These are phyloP conservation scores for Mellivora capensis DNA, from an alignment of 2,113 vertebrate species.

Conservation along the genomic window DNA sequence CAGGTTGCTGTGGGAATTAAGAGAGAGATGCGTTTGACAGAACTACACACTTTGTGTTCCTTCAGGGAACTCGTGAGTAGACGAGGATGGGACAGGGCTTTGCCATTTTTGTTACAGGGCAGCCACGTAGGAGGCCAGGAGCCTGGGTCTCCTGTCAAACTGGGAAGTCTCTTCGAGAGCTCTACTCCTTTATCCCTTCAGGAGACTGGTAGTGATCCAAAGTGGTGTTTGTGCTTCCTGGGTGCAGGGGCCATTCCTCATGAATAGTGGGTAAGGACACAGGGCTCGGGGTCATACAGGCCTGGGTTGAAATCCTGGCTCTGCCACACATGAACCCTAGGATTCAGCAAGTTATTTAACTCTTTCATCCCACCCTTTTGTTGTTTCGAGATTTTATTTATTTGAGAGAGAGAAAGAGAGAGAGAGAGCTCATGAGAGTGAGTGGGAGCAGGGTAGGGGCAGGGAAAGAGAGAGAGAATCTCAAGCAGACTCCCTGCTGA, in stretches of 20 bases:
- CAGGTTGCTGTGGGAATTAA: neutral
- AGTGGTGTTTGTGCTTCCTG: neutral
- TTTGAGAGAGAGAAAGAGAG: neutral
- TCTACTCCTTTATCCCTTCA: neutral
- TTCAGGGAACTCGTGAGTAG: neutral
- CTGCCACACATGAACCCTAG: neutral
- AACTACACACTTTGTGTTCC: neutral
- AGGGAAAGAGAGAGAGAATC: neutral
- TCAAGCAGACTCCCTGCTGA: neutral
- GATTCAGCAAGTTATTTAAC: neutral
- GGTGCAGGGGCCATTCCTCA: neutral
- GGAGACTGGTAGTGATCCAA: neutral
- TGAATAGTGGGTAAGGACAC: neutral
- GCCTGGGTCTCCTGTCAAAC: neutral
- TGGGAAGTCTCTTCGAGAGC: neutral
- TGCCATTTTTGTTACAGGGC: neutral
- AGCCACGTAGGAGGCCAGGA: neutral
- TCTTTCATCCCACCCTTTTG: neutral
- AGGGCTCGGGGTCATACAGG: fast-evolving
- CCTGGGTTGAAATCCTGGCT: neutral
- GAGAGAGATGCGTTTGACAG: neutral
- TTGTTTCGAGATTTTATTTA: neutral
- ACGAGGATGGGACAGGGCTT: neutral
- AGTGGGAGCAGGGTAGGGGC: neutral
- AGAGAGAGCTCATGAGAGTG: neutral